These are phyloP conservation scores for Pygoscelis antarcticus DNA, from an alignment of 2,113 vertebrate species.

Conservation along the genomic window DNA sequence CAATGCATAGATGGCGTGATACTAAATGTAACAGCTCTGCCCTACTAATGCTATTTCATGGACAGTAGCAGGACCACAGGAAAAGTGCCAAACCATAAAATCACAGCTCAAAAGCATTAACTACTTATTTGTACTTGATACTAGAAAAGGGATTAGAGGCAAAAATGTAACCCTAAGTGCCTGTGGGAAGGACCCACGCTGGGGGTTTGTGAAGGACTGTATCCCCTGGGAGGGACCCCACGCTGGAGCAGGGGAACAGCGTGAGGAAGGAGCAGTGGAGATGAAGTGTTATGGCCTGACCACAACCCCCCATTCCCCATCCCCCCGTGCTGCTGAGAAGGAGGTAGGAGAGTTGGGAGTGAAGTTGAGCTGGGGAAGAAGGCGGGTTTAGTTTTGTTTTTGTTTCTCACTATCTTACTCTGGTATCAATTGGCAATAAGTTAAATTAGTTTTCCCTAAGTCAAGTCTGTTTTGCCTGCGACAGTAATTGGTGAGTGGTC, in stretches of 20 bases:
- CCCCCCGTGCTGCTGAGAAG: background rate
- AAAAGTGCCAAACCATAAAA: background rate
- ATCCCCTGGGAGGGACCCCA: background rate
- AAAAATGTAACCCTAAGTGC: background rate
- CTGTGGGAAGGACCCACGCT: rapidly evolving
- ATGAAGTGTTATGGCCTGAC: background rate
- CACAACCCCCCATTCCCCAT: background rate
- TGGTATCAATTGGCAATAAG: background rate
- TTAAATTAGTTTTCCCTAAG: background rate
- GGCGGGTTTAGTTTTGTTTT: background rate
- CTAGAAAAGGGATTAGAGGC: background rate
- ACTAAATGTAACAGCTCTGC: background rate
- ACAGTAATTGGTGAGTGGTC: background rate
- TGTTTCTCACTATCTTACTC: background rate
- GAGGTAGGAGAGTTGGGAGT: background rate
- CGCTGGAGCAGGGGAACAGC: rapidly evolving
- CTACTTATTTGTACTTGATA: background rate
- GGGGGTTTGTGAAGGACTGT: background rate
- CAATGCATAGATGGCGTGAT: background rate
- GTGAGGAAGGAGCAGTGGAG: background rate
- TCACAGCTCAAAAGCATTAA: background rate
- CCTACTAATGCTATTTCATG: background rate
- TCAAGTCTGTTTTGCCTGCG: background rate
- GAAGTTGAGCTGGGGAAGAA: background rate
- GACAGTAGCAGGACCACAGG: background rate